Evolutionary conservation across 2,888 invertebrate species (phyloP).

Genomic region (Coleophora flavipennella): DNA sequence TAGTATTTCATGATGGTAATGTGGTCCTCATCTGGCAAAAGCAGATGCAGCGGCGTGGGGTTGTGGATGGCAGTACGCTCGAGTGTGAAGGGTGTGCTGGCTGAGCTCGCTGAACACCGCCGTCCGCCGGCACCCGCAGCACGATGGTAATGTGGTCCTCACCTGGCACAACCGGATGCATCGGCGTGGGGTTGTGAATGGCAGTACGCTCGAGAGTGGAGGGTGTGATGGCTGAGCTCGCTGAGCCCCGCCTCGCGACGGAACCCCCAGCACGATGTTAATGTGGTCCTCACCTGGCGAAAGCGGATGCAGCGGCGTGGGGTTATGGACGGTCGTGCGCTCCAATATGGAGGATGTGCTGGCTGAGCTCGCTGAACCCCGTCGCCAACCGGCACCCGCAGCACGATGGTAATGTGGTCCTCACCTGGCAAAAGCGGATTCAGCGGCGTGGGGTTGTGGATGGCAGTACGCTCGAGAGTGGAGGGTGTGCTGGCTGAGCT

Average conservation of each 20-base stretch:
- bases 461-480: too few species aligned
- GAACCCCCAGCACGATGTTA: too few species aligned
- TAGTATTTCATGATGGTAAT: too few species aligned
- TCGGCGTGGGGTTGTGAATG: too few species aligned
- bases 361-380: conserved; percentile 72
- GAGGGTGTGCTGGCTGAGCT: conserved; percentile 75
- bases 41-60: too few species aligned
- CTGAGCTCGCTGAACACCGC: conserved; percentile 71
- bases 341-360: conserved; percentile 75
- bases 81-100: too few species aligned
- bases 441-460: conserved; percentile 62
- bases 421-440: conserved; percentile 36
- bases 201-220: conserved; percentile 73
- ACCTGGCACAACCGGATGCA: too few species aligned
- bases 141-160: too few species aligned
- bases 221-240: too few species aligned
- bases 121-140: conserved; percentile 53
- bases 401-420: too few species aligned
- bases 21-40: too few species aligned
- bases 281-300: conserved; percentile 29
- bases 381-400: conserved; percentile 53
- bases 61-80: conserved; percentile 68
- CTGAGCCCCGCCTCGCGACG: too few species aligned
- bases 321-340: conserved; percentile 67
- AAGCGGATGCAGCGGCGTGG: conserved; percentile 42